Evolutionary conservation across 2,888 invertebrate genomes (phyloP).

Genomic region (Netelia melanura): DNA sequence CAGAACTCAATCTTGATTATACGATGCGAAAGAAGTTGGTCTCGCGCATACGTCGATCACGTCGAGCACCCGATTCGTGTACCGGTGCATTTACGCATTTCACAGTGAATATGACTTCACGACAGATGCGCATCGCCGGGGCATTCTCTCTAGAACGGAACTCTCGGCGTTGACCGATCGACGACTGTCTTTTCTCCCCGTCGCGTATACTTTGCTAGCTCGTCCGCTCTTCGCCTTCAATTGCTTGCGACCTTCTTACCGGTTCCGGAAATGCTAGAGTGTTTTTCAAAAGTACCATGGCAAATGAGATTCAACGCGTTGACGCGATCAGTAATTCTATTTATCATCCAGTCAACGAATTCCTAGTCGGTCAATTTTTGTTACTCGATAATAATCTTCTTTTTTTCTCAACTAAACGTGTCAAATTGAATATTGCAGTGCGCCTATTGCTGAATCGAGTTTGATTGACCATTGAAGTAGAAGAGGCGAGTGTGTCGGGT

Average conservation of each 20-base stretch:
- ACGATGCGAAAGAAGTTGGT: conserved; percentile 67
- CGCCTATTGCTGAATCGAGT: conserved; percentile 33
- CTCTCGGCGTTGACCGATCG: conserved; percentile 72
- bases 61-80: conserved; percentile 31
- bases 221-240: conserved; percentile 48
- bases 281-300: conserved; percentile 13
- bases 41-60: conserved; percentile 72
- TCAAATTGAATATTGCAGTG: conserved; percentile 5
- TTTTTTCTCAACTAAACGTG: conserved; percentile 22
- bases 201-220: conserved; percentile 75
- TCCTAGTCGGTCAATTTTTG: not conserved
- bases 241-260: conserved; percentile 65
- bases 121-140: conserved; percentile 74
- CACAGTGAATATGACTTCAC: conserved; percentile 80
- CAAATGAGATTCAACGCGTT: conserved; percentile 40
- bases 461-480: conserved; percentile 41
- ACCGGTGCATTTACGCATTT: conserved; percentile 80
- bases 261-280: conserved; percentile 53
- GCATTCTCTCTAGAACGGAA: conserved; percentile 63
- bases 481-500: not conserved
- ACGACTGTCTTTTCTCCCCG: conserved; percentile 72
- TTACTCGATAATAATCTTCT: not conserved
- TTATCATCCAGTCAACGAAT: not conserved
- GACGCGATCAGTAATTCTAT: conserved; percentile 35
- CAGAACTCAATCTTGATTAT: conserved; percentile 59